Conservation (phyloP, 2,113 vertebrate genomes). For the Mesembrinibis cayennensis region DNA sequence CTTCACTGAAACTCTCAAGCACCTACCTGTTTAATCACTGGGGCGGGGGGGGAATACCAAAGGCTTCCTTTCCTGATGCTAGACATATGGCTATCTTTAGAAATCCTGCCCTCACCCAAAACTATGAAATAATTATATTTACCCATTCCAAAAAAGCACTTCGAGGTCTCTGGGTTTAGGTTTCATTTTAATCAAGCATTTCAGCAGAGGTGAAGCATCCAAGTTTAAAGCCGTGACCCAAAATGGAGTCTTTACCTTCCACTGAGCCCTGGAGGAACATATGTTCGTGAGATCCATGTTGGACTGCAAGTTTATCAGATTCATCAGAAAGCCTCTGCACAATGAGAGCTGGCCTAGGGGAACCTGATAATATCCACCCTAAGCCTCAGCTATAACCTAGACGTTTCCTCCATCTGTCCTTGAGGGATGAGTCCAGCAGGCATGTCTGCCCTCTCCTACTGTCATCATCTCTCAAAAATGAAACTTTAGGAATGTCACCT, state of each 20-base stretch:
- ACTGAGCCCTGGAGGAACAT: neutral
- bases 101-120: neutral
- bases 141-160: neutral
- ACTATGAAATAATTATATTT: neutral
- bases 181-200: neutral
- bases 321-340: neutral
- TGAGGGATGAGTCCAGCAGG: neutral
- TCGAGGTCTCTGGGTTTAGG: neutral
- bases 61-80: neutral
- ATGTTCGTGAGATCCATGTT: neutral
- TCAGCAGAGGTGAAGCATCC: neutral
- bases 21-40: neutral
- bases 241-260: neutral
- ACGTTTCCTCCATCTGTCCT: neutral
- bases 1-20: neutral
- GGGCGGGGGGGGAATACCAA: neutral
- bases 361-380: neutral
- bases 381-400: neutral
- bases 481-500: neutral
- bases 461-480: neutral
- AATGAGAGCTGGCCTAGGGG: neutral
- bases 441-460: neutral
- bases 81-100: neutral
- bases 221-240: neutral
- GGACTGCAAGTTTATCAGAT: neutral